phyloP scores from a whole-genome alignment of 2,888 invertebrate species.

The Leucoptera coffeella region DNA sequence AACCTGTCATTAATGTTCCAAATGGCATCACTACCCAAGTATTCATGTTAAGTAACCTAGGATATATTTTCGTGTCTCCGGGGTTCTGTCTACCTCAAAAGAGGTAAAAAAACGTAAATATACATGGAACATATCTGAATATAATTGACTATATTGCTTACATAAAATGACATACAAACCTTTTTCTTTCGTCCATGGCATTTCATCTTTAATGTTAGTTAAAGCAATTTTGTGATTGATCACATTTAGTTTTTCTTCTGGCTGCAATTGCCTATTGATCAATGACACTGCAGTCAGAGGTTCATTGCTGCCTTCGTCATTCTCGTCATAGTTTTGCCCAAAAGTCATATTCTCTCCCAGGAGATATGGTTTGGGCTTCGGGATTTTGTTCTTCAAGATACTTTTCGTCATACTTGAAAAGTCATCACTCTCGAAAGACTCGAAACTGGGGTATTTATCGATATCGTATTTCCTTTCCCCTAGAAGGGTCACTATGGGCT shows the following conservation, averaged over 20 bases:
- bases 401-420: conserved; percentile 58
- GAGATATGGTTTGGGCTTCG: conserved; percentile 69
- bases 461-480: conserved; percentile 32
- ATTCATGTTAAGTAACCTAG: too few species aligned
- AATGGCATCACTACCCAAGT: too few species aligned
- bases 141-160: too few species aligned
- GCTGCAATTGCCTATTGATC: conserved; percentile 29
- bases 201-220: too few species aligned
- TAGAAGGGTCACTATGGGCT: conserved; percentile 52
- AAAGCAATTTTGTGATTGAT: too few species aligned
- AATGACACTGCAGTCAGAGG: conserved; percentile 23
- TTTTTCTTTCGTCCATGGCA: too few species aligned
- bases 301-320: conserved; percentile 11
- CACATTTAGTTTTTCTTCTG: conserved; percentile 1
- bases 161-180: too few species aligned
- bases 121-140: too few species aligned
- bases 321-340: conserved; percentile 13
- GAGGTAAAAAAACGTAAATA: too few species aligned
- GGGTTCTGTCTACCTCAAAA: too few species aligned
- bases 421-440: conserved; percentile 26
- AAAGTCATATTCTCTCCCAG: conserved; percentile 60
- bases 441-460: conserved; percentile 10
- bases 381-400: conserved; percentile 68
- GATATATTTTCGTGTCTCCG: too few species aligned
- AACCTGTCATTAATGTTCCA: too few species aligned